Evolutionary conservation across 2,113 vertebrate species (phyloP).

Genomic region (Istiophorus platypterus): DNA sequence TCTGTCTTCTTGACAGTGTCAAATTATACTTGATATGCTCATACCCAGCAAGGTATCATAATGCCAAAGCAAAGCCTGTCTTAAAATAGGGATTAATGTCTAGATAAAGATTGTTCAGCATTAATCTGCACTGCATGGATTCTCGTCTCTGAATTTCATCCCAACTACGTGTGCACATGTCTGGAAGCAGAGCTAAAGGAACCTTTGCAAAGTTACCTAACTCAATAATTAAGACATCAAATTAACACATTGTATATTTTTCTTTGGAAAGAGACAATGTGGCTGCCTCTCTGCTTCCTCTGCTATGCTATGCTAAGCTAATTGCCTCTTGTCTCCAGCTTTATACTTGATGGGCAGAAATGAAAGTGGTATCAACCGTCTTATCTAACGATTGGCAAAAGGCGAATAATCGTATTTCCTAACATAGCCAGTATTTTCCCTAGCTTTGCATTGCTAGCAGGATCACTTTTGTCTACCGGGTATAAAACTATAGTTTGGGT

Average conservation of each 20-base stretch:
- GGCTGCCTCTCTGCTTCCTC: no score
- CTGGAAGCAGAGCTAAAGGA: neutral
- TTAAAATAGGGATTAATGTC: conserved; percentile 70
- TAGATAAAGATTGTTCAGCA: conserved; percentile 61
- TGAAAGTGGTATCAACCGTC: neutral
- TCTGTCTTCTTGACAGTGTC: conserved; percentile 27
- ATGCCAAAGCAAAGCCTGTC: conserved; percentile 51
- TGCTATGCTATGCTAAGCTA: no score
- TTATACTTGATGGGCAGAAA: neutral
- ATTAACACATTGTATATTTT: no score
- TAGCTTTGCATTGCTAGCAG: no score
- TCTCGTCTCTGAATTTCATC: conserved; percentile 59
- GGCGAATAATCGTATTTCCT: neutral
- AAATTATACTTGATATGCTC: conserved; percentile 26
- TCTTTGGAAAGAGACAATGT: no score
- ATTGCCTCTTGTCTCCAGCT: no score
- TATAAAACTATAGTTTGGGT: neutral
- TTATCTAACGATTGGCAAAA: no score
- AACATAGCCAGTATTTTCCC: neutral
- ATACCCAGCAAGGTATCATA: conserved; percentile 58
- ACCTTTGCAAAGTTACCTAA: no score
- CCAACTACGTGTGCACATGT: conserved; percentile 18
- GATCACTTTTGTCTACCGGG: no score
- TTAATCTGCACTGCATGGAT: conserved; percentile 53
- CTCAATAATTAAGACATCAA: no score